phyloP scores from a whole-genome alignment of 1,140 invertebrate genomes.

The Paraescarpia echinospica region DNA sequence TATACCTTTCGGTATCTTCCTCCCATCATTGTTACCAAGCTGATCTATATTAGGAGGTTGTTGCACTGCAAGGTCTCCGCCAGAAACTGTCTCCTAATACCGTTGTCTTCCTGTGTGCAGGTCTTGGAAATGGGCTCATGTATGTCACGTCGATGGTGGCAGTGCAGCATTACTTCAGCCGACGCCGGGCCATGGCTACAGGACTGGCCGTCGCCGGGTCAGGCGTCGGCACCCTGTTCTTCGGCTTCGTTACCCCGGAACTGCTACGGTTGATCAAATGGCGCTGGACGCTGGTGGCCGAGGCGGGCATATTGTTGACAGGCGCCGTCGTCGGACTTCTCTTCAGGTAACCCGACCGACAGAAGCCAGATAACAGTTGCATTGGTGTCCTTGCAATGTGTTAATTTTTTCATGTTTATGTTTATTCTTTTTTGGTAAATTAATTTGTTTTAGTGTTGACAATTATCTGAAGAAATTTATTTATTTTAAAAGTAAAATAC shows the following conservation, averaged over 20 bases:
- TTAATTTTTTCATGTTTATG: no score
- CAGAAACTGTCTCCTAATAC: not conserved
- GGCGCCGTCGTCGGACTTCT: not conserved
- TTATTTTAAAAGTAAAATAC: no score
- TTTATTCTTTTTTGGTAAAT: no score
- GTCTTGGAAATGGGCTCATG: conserved; percentile 81
- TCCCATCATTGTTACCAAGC: no score
- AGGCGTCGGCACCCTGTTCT: conserved; percentile 61
- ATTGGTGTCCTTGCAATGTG: no score
- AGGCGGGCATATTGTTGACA: conserved; percentile 6
- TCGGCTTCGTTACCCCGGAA: not conserved
- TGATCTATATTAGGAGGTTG: not conserved
- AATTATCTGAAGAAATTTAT: no score
- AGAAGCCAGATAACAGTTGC: no score
- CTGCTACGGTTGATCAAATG: not conserved
- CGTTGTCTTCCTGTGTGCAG: conserved; percentile 55
- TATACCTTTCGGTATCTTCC: no score
- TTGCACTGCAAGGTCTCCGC: not conserved
- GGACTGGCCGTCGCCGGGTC: conserved; percentile 89
- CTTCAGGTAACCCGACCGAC: not conserved
- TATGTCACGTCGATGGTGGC: conserved; percentile 86
- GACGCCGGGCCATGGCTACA: conserved; percentile 81
- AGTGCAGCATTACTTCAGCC: conserved; percentile 86
- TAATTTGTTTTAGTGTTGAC: no score
- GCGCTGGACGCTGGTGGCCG: conserved; percentile 4